Conservation (phyloP, 2,113 vertebrate species). For the Forbesichthys papilliferus region DNA sequence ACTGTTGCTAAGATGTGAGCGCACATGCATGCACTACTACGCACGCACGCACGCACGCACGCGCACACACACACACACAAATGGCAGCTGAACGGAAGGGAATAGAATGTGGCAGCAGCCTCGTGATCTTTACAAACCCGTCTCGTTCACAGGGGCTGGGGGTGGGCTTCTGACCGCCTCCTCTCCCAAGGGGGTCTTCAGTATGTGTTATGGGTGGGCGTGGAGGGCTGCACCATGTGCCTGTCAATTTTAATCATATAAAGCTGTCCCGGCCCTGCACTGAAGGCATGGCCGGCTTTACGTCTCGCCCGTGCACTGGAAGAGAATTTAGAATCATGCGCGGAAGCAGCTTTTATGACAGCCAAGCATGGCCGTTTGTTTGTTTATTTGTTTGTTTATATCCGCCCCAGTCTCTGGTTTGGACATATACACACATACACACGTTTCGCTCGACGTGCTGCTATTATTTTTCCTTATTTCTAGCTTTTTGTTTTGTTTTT, state of each 20-base stretch:
- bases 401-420: background rate
- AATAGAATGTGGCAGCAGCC: constrained; percentile 53
- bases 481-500: constrained; percentile 13
- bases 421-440: too few species aligned
- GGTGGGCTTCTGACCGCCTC: constrained; percentile 29
- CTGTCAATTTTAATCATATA: constrained; percentile 74
- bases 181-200: constrained; percentile 62
- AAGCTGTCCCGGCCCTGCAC: constrained; percentile 49
- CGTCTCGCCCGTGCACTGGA: constrained; percentile 25
- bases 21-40: background rate
- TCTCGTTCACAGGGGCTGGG: constrained; percentile 47
- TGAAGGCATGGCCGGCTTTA: constrained; percentile 47
- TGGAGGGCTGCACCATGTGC: constrained; percentile 49
- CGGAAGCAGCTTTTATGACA: constrained; percentile 24
- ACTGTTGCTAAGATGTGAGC: constrained; percentile 27
- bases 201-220: constrained; percentile 57
- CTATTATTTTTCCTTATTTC: background rate
- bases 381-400: background rate
- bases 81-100: constrained; percentile 25
- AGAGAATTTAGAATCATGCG: constrained; percentile 22
- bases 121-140: constrained; percentile 54
- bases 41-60: background rate
- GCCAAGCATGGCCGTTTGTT: constrained; percentile 22
- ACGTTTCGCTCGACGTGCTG: background rate
- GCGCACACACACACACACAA: constrained; percentile 10